Evolutionary conservation across 2,797 vertebrate genomes (phyloP), one percentile per base, ranked within the genome.

Genomic region (Dicrostonyx torquatus): DNA sequence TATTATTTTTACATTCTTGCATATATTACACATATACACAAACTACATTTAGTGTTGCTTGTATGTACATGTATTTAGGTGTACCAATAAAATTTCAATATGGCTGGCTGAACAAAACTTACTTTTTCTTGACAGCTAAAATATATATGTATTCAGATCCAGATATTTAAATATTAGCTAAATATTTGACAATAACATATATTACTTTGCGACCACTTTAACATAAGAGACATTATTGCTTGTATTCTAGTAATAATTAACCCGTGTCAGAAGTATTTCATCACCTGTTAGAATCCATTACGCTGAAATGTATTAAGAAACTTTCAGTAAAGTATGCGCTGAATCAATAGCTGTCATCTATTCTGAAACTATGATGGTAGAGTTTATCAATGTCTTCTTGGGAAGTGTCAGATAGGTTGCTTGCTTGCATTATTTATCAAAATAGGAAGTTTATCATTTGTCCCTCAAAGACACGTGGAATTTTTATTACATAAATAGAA

Each of bases 251-350:
- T 1, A 5, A 80, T 89, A 93, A 94, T 96, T 93, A 80, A 86
- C 90, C 90, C 24, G 96, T 82, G 26, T 43, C 40, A 95, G 79
- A 87, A 95, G 85, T n/a, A 93, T 83, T 94, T 91, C 93, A 85
- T 95, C 60, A 66, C 31, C 43, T 91, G 37, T 89, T 92, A 89
- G 70, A 78, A 18, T 82, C 53, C 96, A 48, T 93, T 78, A 90
- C 88, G 58, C 79, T 91, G 83, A 97, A 75, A 26, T 76, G 79
- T 43, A 88, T 70, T 86, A 88, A 70, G 45, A 68, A 72, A 45
- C 40, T 95, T 96, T 96, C 85, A 95, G 55, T 90, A 89, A 93
- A 94, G 45, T 45, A 94, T 68, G 34, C 91, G 94, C 96, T 76
- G 45, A 91, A 80, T 91, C 79, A 96, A 78, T 85, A 95, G 31